Conservation (phyloP, 2,113 vertebrate genomes). For the Diphyllodes magnificus region DNA sequence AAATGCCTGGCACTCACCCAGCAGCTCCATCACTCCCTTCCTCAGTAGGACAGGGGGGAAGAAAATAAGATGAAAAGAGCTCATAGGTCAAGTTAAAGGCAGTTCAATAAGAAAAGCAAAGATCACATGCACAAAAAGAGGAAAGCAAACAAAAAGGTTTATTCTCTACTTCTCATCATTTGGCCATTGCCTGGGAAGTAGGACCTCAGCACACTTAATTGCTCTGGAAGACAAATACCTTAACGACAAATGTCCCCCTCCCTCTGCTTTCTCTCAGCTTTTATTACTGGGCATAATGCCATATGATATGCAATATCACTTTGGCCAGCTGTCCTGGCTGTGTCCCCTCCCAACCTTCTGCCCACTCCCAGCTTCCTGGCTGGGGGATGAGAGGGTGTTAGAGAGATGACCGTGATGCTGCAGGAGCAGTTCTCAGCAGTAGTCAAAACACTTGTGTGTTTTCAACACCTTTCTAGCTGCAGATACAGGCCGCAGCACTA, state of each 20-base stretch:
- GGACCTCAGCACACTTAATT: background rate
- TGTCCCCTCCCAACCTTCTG: background rate
- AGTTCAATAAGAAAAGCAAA: background rate
- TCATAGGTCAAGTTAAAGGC: background rate
- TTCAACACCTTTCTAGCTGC: background rate
- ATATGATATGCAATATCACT: background rate
- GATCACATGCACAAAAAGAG: rapidly evolving
- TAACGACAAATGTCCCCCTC: rapidly evolving
- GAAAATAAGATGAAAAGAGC: background rate
- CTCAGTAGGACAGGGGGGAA: background rate
- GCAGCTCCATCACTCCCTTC: background rate
- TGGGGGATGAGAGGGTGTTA: rapidly evolving
- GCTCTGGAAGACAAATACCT: background rate
- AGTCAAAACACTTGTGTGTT: background rate
- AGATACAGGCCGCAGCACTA: background rate
- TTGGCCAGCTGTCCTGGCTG: background rate
- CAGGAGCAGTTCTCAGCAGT: background rate
- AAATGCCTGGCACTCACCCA: background rate
- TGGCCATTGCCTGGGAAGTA: background rate
- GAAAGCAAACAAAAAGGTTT: background rate
- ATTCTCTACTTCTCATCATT: background rate
- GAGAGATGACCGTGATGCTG: background rate
- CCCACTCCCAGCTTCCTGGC: background rate
- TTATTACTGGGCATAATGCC: background rate
- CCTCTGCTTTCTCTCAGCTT: background rate